Percentiles rank a stretch among this genome's conserved stretches.
phyloP scores from a whole-genome alignment of 1,140 invertebrate genomes.

The Meloidogyne chitwoodi region DNA sequence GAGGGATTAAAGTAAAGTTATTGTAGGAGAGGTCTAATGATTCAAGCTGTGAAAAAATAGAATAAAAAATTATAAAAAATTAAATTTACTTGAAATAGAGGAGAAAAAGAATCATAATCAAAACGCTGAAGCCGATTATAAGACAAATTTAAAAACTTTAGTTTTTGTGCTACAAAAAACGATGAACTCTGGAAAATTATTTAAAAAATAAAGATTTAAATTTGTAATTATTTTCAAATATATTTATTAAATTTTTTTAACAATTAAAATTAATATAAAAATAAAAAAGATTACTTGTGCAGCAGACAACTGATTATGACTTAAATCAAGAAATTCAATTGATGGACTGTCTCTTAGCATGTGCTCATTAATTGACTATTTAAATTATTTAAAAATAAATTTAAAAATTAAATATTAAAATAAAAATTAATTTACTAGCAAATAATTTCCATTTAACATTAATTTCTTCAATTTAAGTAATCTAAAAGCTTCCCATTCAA shows the following conservation, averaged over 20 bases:
- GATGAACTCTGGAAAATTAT: conserved; percentile 28
- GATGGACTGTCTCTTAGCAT: conserved; percentile 43
- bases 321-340: conserved; percentile 39
- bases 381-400: not conserved
- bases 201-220: too few relatives aligned
- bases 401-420: not conserved
- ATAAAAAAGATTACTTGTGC: conserved; percentile 17
- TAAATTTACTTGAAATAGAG: conserved; percentile 31
- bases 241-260: too few relatives aligned
- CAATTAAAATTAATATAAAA: not conserved
- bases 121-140: conserved; percentile 39
- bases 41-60: conserved; percentile 37
- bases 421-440: conserved; percentile 22
- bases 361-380: conserved; percentile 41
- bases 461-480: conserved; percentile 35
- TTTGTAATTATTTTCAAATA: too few relatives aligned
- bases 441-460: conserved; percentile 31
- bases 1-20: conserved; percentile 36
- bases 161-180: conserved; percentile 39
- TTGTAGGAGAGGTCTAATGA: conserved; percentile 40
- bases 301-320: conserved; percentile 32
- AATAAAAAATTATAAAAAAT: not conserved
- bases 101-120: conserved; percentile 43
- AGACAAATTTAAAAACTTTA: conserved; percentile 32
- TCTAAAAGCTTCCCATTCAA: conserved; percentile 50